Evolutionary conservation across 2,888 invertebrate species (phyloP).

Genomic region (Branchellion lobata): DNA sequence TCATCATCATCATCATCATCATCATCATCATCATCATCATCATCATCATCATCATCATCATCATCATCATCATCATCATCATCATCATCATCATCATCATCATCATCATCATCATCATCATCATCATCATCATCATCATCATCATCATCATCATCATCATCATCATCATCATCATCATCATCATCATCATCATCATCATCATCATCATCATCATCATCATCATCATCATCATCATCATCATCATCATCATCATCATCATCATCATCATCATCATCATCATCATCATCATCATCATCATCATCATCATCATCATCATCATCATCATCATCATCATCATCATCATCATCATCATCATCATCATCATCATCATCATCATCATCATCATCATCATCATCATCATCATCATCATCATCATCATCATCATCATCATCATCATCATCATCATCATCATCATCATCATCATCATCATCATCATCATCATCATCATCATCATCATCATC

Average conservation of each 20-base stretch:
- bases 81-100: conserved; percentile 19
- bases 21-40: conserved; percentile 37
- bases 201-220: conserved; percentile 42
- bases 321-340: conserved; percentile 43
- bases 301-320: conserved; percentile 32
- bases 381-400: conserved; percentile 38
- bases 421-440: conserved; percentile 36
- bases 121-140: not conserved
- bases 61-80: conserved; percentile 33
- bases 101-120: conserved; percentile 35
- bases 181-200: conserved; percentile 43
- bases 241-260: conserved; percentile 40
- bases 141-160: conserved; percentile 31
- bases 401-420: conserved; percentile 42
- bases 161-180: conserved; percentile 42
- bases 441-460: conserved; percentile 11
- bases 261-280: conserved; percentile 39
- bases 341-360: conserved; percentile 41
- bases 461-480: conserved; percentile 27
- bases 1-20: conserved; percentile 32
- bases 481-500: conserved; percentile 32
- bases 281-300: conserved; percentile 27
- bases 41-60: conserved; percentile 43
- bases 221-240: conserved; percentile 34
- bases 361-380: conserved; percentile 32